Percentiles rank a stretch among this genome's conserved stretches.
Conservation (phyloP, 2,888 invertebrate species). For the Nysson spinosus region DNA sequence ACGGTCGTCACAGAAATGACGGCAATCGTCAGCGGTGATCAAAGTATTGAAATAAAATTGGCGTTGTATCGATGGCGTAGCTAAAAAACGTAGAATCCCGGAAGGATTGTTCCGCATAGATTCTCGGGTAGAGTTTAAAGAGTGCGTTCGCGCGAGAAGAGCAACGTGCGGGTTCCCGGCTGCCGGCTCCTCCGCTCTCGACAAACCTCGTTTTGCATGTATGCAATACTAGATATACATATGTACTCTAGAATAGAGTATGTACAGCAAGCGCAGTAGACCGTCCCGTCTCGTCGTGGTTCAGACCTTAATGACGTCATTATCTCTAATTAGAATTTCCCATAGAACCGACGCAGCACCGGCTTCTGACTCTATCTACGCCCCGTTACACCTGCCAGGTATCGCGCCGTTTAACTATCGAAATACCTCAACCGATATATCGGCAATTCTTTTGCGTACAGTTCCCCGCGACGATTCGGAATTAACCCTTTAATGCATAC, state of each 20-base stretch:
- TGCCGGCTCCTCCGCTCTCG: too few relatives aligned
- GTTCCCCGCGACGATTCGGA: too few relatives aligned
- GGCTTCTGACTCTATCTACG: constrained; percentile 28
- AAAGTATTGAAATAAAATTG: too few relatives aligned
- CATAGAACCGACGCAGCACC: constrained; percentile 46
- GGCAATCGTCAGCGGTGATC: too few relatives aligned
- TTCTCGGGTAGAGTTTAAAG: constrained; percentile 18
- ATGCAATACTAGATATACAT: constrained; percentile 4
- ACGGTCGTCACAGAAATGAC: too few relatives aligned
- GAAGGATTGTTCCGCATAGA: too few relatives aligned
- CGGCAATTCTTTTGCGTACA: too few relatives aligned
- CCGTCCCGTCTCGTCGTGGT: constrained; percentile 71
- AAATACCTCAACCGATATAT: too few relatives aligned
- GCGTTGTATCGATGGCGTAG: too few relatives aligned
- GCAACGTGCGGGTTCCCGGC: constrained; percentile 19
- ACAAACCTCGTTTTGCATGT: constrained; percentile 42
- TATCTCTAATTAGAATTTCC: constrained; percentile 73
- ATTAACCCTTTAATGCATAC: too few relatives aligned
- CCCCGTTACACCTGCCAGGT: constrained; percentile 46
- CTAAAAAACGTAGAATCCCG: too few relatives aligned
- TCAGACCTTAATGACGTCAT: constrained; percentile 74
- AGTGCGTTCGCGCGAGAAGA: constrained; percentile 45
- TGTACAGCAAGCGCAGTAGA: constrained; percentile 68
- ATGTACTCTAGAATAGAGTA: constrained; percentile 39
- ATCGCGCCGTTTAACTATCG: neutral